Conservation (phyloP, 2,113 vertebrate genomes). For the Eupsittula cactorum region DNA sequence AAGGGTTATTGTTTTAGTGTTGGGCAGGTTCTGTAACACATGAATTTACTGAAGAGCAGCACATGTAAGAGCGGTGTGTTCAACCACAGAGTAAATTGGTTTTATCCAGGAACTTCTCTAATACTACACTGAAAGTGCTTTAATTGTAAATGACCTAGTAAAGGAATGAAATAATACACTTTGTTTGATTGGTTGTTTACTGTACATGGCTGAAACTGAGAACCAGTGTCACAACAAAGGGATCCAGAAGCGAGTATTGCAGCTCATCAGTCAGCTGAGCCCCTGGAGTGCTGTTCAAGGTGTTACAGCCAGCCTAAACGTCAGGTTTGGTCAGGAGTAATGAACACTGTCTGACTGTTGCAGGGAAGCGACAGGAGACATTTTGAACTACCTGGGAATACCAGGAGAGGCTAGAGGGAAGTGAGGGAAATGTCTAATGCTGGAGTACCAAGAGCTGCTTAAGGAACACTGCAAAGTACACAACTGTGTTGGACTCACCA, state of each 20-base stretch:
- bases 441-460: not conserved
- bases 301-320: not conserved
- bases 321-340: not conserved
- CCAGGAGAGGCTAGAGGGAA: not conserved
- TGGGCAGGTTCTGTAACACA: not conserved
- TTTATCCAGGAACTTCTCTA: not conserved
- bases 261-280: not conserved
- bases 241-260: not conserved
- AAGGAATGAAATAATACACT: not conserved
- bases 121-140: not conserved
- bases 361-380: not conserved
- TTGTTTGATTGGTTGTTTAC: not conserved
- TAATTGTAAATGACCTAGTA: not conserved
- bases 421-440: not conserved
- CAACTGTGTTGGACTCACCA: not conserved
- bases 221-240: not conserved
- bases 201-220: not conserved
- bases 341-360: too few species aligned
- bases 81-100: not conserved
- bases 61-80: not conserved
- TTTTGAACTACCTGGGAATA: not conserved
- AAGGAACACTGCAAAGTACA: fast-evolving
- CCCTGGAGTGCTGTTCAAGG: not conserved
- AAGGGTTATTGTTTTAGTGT: not conserved
- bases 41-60: not conserved